phyloP scores from a whole-genome alignment of 2,888 invertebrate species.

The Cabera pusaria region DNA sequence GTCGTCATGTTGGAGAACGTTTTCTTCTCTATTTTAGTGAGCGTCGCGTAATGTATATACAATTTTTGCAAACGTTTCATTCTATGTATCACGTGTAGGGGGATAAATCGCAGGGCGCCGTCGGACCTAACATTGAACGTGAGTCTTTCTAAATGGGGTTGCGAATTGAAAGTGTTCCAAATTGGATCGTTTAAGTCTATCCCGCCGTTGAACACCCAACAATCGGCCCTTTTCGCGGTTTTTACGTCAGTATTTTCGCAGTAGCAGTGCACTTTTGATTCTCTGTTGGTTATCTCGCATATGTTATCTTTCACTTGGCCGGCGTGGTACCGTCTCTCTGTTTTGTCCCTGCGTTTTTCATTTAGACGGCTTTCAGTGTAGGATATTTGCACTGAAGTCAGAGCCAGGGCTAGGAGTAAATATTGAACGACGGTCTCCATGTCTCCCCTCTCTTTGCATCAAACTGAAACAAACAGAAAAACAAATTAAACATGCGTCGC shows the following conservation, averaged over 20 bases:
- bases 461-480: constrained; percentile 73
- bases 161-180: constrained; percentile 89
- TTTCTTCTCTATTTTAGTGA: constrained; percentile 87
- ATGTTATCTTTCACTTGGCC: constrained; percentile 77
- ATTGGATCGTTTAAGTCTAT: constrained; percentile 87
- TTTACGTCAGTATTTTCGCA: constrained; percentile 84
- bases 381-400: constrained; percentile 80
- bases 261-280: constrained; percentile 86
- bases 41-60: constrained; percentile 88
- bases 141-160: constrained; percentile 86
- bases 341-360: constrained; percentile 81
- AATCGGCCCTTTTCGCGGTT: constrained; percentile 87
- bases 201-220: constrained; percentile 89
- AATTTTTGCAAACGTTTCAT: constrained; percentile 86
- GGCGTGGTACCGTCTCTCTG: constrained; percentile 67
- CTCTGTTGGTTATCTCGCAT: constrained; percentile 81
- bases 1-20: constrained; percentile 90
- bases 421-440: constrained; percentile 77
- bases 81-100: constrained; percentile 86
- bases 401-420: constrained; percentile 77
- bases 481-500: constrained; percentile 34
- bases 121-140: constrained; percentile 88
- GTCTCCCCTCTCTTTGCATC: constrained; percentile 46
- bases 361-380: constrained; percentile 78
- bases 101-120: constrained; percentile 87